A percentile compares a stretch with the other conserved stretches of the same genome.
Conservation (phyloP, 2,888 invertebrate species). For the Digitonthophagus gazella region DNA sequence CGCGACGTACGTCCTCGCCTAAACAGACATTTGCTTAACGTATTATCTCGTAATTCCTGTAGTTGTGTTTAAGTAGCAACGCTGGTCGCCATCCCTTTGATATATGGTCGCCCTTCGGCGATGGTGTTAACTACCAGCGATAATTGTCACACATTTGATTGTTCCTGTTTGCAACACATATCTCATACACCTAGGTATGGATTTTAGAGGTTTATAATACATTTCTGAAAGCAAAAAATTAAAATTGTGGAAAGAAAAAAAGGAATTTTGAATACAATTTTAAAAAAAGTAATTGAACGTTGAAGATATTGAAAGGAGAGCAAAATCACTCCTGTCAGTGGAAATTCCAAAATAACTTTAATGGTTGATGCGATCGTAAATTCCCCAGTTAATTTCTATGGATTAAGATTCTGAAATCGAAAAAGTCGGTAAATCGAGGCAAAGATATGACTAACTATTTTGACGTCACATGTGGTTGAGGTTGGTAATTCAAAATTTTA, state of each 20-base stretch:
- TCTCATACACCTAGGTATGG: not conserved
- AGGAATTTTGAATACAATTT: not conserved
- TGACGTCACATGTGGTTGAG: conserved; percentile 7
- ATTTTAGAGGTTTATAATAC: not conserved
- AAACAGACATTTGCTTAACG: conserved; percentile 49
- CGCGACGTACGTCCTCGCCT: conserved; percentile 34
- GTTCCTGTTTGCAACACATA: not conserved
- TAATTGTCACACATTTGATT: not conserved
- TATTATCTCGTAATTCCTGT: conserved; percentile 51
- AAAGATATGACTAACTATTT: conserved; percentile 20
- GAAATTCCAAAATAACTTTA: conserved; percentile 16
- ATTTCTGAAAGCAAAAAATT: not conserved
- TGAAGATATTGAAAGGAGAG: conserved; percentile 3
- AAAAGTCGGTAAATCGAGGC: conserved; percentile 14
- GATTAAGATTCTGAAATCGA: conserved; percentile 14
- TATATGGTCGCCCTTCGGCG: conserved; percentile 43
- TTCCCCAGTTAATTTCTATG: conserved; percentile 18
- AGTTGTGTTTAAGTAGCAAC: conserved; percentile 48
- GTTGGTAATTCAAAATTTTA: conserved; percentile 12
- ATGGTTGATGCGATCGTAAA: conserved; percentile 21
- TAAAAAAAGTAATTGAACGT: no score
- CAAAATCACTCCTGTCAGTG: no score
- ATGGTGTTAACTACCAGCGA: not conserved
- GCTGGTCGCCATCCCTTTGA: conserved; percentile 43
- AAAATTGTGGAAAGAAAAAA: not conserved